Evolutionary conservation across 1,140 invertebrate genomes (phyloP).

Genomic region (Drosophila subpulchrella): DNA sequence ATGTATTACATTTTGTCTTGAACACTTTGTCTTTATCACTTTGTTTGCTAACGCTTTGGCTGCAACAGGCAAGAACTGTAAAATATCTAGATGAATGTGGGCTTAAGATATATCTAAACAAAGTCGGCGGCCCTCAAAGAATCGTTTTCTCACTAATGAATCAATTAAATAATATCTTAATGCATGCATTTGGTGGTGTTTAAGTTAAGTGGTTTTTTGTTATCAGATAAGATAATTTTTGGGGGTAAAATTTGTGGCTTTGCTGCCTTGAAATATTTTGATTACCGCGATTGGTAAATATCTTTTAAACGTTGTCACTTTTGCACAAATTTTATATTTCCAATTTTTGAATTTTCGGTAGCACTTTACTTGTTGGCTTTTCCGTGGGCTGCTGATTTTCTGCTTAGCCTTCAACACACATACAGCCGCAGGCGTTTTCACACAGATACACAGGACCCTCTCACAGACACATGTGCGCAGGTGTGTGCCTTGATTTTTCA

Average conservation of each 20-base stretch:
- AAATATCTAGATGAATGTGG: slow-evolving; percentile 63
- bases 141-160: slow-evolving; percentile 38
- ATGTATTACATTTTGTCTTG: slow-evolving; percentile 76
- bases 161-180: slow-evolving; percentile 75
- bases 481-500: slow-evolving; percentile 76
- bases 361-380: slow-evolving; percentile 76
- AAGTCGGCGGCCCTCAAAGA: slow-evolving; percentile 18
- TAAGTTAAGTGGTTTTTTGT: slow-evolving; percentile 27
- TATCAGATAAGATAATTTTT: slow-evolving; percentile 30
- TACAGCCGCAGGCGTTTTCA: slow-evolving; percentile 31
- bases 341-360: slow-evolving; percentile 33
- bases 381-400: slow-evolving; percentile 42
- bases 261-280: slow-evolving; percentile 4
- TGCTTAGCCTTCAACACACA: slow-evolving; percentile 75
- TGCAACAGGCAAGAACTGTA: slow-evolving; percentile 62
- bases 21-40: slow-evolving; percentile 82
- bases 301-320: slow-evolving; percentile 6
- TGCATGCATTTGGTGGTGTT: slow-evolving; percentile 53
- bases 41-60: slow-evolving; percentile 56
- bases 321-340: slow-evolving; percentile 24
- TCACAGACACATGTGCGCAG: slow-evolving; percentile 74
- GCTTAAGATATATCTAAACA: slow-evolving; percentile 21
- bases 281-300: neutral
- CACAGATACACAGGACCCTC: slow-evolving; percentile 41
- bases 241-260: slow-evolving; percentile 2